These are phyloP conservation scores for Isichthys henryi DNA, from an alignment of 2,113 vertebrate species.

Conservation along the genomic window DNA sequence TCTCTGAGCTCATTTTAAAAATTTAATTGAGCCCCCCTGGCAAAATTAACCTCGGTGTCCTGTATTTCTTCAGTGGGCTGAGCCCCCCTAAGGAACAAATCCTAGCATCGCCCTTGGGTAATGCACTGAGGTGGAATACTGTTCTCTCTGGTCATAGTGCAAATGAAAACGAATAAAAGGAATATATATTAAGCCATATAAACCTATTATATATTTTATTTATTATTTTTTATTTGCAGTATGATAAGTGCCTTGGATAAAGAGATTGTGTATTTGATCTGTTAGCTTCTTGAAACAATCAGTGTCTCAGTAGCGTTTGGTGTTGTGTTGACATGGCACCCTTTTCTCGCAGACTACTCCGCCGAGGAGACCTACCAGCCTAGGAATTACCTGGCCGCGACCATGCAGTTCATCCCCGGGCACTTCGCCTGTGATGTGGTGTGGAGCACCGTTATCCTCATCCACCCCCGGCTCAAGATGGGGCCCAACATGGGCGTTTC, in stretches of 20 bases:
- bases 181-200: not conserved
- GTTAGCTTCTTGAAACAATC: not conserved
- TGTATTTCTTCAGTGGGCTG: not conserved
- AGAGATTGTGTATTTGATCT: not conserved
- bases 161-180: not conserved
- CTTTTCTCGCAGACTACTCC: conserved; percentile 67
- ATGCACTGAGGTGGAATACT: not conserved
- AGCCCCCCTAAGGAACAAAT: not conserved
- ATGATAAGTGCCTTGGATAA: not conserved
- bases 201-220: not conserved
- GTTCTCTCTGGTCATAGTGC: not conserved
- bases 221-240: not conserved
- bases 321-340: not conserved
- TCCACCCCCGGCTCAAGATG: conserved; percentile 95
- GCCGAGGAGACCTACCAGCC: conserved; percentile 88
- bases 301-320: not conserved
- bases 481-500: conserved; percentile 93
- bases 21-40: not conserved
- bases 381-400: conserved; percentile 89
- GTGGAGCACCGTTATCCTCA: conserved; percentile 92
- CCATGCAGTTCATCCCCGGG: conserved; percentile 95
- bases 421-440: conserved; percentile 91
- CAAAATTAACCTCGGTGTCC: not conserved
- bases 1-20: not conserved
- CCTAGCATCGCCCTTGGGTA: not conserved